Base-by-base conservation (phyloP, 1,140 invertebrate species). In the Temnothorax longispinosus region DNA sequence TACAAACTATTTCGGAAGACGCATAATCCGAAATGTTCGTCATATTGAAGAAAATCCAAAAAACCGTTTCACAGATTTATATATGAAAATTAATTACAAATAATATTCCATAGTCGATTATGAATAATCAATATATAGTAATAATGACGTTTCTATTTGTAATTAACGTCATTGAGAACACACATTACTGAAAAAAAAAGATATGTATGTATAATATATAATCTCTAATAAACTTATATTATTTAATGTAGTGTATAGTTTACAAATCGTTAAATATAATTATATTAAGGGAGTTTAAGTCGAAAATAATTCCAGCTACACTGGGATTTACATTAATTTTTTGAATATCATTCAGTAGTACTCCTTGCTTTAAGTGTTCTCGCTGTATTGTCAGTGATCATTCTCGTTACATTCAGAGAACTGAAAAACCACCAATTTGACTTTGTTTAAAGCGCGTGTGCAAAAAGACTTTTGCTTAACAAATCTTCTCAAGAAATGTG, bases 391-490 rank as follows among this genome's bases (percentile, higher is more conserved):
- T 50, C 47, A 56, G 13, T 13, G n/a, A 69, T 81, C 27, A 27
- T 27, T 27, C 27, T 27, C 41, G 35, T 69, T 52, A 56, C 41
- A 47, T 21, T 3, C 56, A 47, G 21, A 27, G 38, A n/a, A 74
- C 41, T 35, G 62, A 71, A n/a, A n/a, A n/a, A n/a, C n/a, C n/a
- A 60, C 35, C 69, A 56, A 1, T 27, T 27, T 27, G 27, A 27
- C 27, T 27, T 27, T 27, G 27, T 27, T 27, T 27, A 27, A 27
- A 65, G 32, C 44, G 18, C 56, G 10, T 47, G 18, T 32, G 58
- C 64, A 78, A 78, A 44, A 41, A 47, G 7, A 38, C 44, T 81
- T 27, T 8, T 47, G 15, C 35, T 81, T 69, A 56, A 56, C 13
- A 35, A 41, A 27, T 56, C 35, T 81, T 13, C 2, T 13, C 50